Evolutionary conservation across 2,113 vertebrate species (phyloP).

Genomic region (Dasyornis broadbenti): DNA sequence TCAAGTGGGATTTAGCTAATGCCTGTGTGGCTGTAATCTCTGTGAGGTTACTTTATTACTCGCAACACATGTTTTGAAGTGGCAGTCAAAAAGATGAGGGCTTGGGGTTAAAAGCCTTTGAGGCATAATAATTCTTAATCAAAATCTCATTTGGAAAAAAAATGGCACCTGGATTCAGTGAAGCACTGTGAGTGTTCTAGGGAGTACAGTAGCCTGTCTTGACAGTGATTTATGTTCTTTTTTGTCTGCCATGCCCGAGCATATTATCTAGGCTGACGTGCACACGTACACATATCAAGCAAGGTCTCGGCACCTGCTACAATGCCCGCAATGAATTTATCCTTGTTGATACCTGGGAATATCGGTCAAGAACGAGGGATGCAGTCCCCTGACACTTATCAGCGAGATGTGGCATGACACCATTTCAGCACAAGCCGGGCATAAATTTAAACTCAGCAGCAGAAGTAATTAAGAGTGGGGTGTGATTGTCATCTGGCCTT

Average conservation of each 20-base stretch:
- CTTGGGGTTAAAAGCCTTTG: slow-evolving; percentile 34
- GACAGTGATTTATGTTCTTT: slow-evolving; percentile 76
- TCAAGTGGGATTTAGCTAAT: slow-evolving; percentile 32
- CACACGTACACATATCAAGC: slow-evolving; percentile 69
- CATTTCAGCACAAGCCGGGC: background rate
- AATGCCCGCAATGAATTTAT: background rate
- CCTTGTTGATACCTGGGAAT: slow-evolving; percentile 6
- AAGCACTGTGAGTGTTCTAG: slow-evolving; percentile 31
- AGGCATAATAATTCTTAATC: slow-evolving; percentile 68
- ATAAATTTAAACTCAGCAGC: background rate
- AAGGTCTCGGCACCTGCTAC: slow-evolving; percentile 41
- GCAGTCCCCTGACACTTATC: background rate
- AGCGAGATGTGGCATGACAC: background rate
- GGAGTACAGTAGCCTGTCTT: slow-evolving; percentile 39
- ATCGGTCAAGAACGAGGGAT: background rate
- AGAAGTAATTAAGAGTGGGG: slow-evolving; percentile 48
- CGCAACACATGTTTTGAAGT: slow-evolving; percentile 50
- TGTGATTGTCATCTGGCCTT: slow-evolving; percentile 38
- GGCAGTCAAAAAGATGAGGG: slow-evolving; percentile 24
- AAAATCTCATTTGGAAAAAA: slow-evolving; percentile 61
- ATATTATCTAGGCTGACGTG: slow-evolving; percentile 70
- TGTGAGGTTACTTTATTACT: slow-evolving; percentile 32
- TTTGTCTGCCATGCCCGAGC: slow-evolving; percentile 31
- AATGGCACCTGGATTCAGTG: slow-evolving; percentile 23
- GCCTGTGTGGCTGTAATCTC: background rate